Evolutionary conservation across 2,888 invertebrate genomes (phyloP).

Genomic region (Orthosia gothica): DNA sequence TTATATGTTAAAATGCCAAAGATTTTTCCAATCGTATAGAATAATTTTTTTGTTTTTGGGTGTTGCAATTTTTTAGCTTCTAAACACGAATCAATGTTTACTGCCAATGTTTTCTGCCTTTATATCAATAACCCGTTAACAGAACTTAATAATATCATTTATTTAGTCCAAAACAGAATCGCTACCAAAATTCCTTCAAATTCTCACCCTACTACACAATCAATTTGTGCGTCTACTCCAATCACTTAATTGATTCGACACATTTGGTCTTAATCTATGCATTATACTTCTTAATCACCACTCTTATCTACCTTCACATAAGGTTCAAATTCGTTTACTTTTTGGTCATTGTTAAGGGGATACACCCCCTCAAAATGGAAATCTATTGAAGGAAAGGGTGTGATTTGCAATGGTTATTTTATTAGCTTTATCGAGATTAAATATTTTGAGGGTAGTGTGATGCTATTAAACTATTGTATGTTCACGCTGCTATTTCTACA

Average conservation of each 20-base stretch:
- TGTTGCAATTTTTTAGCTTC: no score
- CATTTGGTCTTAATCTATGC: conserved; percentile 74
- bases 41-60: no score
- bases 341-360: conserved; percentile 22
- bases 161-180: conserved; percentile 14
- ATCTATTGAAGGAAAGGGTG: conserved; percentile 87
- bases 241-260: conserved; percentile 89
- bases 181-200: conserved; percentile 52
- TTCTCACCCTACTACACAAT: conserved; percentile 47
- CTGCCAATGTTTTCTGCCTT: no score
- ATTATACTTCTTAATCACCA: conserved; percentile 36
- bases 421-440: conserved; percentile 87
- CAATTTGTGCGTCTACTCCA: conserved; percentile 74
- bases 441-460: conserved; percentile 75
- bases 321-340: conserved; percentile 43
- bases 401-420: conserved; percentile 88
- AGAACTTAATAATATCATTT: not conserved
- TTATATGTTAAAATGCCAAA: no score
- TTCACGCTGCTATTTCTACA: not conserved
- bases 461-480: conserved; percentile 58
- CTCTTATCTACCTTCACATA: conserved; percentile 4
- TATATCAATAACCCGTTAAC: not conserved
- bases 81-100: no score
- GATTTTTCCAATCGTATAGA: no score
- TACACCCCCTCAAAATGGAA: conserved; percentile 76